These are phyloP conservation scores for Drosophila pseudotalamancana DNA, from an alignment of 2,888 invertebrate genomes.

Conservation along the genomic window DNA sequence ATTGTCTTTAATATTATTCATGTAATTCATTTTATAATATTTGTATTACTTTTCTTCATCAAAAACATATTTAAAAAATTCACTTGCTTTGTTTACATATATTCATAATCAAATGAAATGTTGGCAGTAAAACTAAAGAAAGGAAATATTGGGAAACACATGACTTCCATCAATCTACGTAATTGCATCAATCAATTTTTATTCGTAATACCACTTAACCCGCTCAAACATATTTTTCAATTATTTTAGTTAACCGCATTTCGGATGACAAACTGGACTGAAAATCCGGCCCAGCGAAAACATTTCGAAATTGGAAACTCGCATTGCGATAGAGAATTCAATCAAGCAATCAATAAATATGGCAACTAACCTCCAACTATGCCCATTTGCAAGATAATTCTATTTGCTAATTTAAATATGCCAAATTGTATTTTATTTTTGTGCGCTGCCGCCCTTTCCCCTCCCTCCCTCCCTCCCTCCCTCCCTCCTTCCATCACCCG, in stretches of 20 bases:
- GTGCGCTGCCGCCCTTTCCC: neutral
- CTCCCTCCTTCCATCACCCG: no score
- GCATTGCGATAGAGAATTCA: slow-evolving; percentile 60
- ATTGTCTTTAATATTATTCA: no score
- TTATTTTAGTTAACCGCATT: neutral
- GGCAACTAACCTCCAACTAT: slow-evolving; percentile 66
- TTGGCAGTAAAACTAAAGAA: no score
- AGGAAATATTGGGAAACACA: no score
- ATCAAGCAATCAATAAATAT: slow-evolving; percentile 78
- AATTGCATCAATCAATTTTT: slow-evolving; percentile 28
- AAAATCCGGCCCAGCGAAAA: slow-evolving; percentile 16
- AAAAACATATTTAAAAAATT: no score
- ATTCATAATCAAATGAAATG: no score
- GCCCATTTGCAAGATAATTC: slow-evolving; percentile 64
- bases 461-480: neutral
- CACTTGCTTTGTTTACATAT: no score
- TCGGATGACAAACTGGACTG: neutral
- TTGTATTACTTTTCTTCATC: no score
- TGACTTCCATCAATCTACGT: neutral
- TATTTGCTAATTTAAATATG: slow-evolving; percentile 77
- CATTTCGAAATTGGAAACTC: no score
- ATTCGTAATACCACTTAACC: slow-evolving; percentile 10
- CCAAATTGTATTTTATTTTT: slow-evolving; percentile 69
- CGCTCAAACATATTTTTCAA: neutral
- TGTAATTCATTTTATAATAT: no score